A percentile compares a stretch with the other conserved stretches of the same genome.
Conservation (phyloP, 2,888 invertebrate species). For the Salticus scenicus region DNA sequence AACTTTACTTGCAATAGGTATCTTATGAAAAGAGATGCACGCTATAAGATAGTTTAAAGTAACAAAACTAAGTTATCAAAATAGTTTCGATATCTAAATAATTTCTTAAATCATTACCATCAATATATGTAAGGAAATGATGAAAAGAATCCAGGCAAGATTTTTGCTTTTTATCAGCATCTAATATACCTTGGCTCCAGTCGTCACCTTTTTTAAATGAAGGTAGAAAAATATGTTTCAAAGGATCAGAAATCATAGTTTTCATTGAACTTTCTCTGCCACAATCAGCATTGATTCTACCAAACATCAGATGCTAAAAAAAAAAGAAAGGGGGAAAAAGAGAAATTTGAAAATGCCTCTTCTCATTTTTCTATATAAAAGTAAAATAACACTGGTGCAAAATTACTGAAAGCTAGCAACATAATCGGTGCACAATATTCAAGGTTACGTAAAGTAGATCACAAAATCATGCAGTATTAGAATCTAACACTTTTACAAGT, state of each 20-base stretch:
- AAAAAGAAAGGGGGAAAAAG: not conserved
- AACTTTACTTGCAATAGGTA: too few species aligned
- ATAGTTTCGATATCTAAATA: not conserved
- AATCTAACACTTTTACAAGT: too few species aligned
- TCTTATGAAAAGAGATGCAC: too few species aligned
- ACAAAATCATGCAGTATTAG: too few species aligned
- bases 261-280: conserved; percentile 29
- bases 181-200: conserved; percentile 36
- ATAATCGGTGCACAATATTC: not conserved
- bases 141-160: conserved; percentile 26
- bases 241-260: not conserved
- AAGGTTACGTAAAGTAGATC: not conserved
- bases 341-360: not conserved
- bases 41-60: too few species aligned
- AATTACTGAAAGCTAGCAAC: not conserved
- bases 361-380: not conserved
- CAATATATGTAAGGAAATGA: conserved; percentile 41
- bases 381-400: not conserved
- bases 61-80: not conserved
- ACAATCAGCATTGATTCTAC: conserved; percentile 38
- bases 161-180: conserved; percentile 31
- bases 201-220: conserved; percentile 34
- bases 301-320: not conserved
- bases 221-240: conserved; percentile 41
- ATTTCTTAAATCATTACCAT: conserved; percentile 10